These are phyloP conservation scores for Hyperopisus bebe DNA, from an alignment of 2,113 vertebrate genomes.

Conservation along the genomic window DNA sequence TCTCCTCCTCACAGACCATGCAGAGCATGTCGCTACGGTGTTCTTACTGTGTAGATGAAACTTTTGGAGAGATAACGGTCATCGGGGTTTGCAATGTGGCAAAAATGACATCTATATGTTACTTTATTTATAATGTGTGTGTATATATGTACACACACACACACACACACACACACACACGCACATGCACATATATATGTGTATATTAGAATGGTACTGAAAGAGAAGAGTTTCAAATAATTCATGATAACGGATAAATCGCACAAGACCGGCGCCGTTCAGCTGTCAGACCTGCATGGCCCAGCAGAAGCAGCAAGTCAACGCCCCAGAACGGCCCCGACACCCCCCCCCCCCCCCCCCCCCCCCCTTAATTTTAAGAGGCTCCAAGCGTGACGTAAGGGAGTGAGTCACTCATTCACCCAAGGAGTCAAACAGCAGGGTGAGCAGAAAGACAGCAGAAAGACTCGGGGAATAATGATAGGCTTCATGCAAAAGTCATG, in stretches of 20 bases:
- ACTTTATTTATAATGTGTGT: background rate
- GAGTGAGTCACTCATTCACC: background rate
- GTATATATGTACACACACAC: background rate
- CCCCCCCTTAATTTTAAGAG: background rate
- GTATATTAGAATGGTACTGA: background rate
- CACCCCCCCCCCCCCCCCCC: background rate
- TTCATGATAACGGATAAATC: background rate
- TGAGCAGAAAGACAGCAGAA: background rate
- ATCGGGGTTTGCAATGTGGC: background rate
- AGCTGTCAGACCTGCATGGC: background rate
- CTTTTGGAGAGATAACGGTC: background rate
- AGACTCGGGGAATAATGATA: background rate
- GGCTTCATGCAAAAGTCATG: background rate
- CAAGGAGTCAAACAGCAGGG: background rate
- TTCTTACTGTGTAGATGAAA: background rate
- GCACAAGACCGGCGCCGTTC: background rate
- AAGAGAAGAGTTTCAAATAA: background rate
- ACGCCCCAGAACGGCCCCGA: background rate
- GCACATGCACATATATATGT: background rate
- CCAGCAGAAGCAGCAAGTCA: background rate
- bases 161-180: too few relatives aligned
- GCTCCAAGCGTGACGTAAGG: background rate
- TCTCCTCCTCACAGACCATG: background rate
- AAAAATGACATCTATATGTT: background rate
- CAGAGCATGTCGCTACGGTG: background rate